phyloP scores from a whole-genome alignment of 2,888 invertebrate species.

The Volucella zonaria region DNA sequence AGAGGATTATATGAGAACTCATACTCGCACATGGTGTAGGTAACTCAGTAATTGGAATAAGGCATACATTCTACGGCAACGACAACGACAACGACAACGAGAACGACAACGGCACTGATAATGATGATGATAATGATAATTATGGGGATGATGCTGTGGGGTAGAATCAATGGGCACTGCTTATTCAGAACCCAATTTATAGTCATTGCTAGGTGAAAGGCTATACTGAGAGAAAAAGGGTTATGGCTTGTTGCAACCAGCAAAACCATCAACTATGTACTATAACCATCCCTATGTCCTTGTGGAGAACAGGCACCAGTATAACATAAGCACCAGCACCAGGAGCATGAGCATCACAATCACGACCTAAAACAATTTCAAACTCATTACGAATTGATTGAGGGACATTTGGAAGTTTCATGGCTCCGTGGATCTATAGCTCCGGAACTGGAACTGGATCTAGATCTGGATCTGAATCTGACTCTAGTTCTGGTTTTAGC shows the following conservation, averaged over 20 bases:
- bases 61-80: constrained; percentile 22
- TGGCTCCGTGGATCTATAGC: constrained; percentile 3
- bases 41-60: constrained; percentile 46
- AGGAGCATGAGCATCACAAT: constrained; percentile 27
- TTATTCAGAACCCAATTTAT: constrained; percentile 72
- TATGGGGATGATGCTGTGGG: constrained; percentile 34
- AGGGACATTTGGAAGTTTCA: constrained; percentile 67
- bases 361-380: constrained; percentile 77
- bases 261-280: not conserved
- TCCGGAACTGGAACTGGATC: no score
- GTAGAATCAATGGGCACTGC: constrained; percentile 50
- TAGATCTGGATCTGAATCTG: no score
- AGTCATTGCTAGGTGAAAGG: constrained; percentile 64
- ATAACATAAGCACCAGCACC: no score
- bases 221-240: constrained; percentile 32
- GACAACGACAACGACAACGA: no score
- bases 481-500: no score
- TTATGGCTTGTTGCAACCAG: constrained; percentile 14
- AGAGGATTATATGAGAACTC: no score
- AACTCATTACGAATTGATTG: constrained; percentile 81
- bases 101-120: no score
- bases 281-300: constrained; percentile 14
- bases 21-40: constrained; percentile 24
- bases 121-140: no score
- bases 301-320: constrained; percentile 1